Evolutionary conservation across 1,140 invertebrate species (phyloP), one percentile per base, ranked within the genome.

Genomic region (Adelges cooleyi): DNA sequence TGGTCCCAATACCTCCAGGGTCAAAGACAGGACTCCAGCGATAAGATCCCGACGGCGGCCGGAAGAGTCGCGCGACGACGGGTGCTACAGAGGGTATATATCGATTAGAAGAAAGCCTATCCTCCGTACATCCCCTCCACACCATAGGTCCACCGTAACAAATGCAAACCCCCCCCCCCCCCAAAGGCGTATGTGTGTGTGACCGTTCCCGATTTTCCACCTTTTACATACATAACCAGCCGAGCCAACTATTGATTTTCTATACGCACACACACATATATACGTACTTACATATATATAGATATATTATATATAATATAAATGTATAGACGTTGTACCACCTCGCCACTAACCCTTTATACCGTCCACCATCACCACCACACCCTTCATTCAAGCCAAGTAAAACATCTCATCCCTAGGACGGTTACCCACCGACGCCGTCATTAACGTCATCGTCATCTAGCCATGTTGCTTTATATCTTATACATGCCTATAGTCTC

Each of bases 101-200:
- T 52, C 48, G 49, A 65, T 65, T 50, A 65, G 20, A 62, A 59
- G 40, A 59, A 48, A n/a, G 42, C 56, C 56, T 62, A 22, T 18
- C 44, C 44, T 22, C 44, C 15, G 15, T 48, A 8, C 44, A 40
- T n/a, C 38, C 38, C n/a, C 38, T 9, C 9, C 38, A 9, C 38
- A 40, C 38, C 38, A 10, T n/a, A 9, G 9, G 44, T n/a, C 44
- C 5, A 48, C 44, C 20, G 44, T 33, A 5, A 33, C 29, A 33
- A 33, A 33, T 33, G 29, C 29, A 48, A 48, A 48, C 44, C 44
- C n/a, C 29, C 29, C 29, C 5, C 5, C 44, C 44, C n/a, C 29
- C 29, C 29, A 33, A 33, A 33, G 11, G 11, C 29, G 11, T 11
- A 33, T 52, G 46, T 49, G 18, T 25, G 27, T 38, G 62, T 51